Evolutionary conservation across 2,113 vertebrate genomes (phyloP).

Genomic region (Crypturellus undulatus): DNA sequence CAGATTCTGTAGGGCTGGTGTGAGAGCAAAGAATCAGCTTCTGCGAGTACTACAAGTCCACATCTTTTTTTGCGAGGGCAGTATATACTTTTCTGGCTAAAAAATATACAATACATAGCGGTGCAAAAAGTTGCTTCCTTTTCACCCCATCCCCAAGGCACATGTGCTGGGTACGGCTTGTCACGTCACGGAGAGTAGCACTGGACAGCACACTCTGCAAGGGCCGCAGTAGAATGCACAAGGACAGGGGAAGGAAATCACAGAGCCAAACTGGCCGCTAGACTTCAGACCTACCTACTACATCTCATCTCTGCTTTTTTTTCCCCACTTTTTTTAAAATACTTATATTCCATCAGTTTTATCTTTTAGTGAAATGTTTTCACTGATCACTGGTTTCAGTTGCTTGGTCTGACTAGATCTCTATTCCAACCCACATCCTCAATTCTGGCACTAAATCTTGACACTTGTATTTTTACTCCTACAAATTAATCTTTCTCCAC

Average conservation of each 20-base stretch:
- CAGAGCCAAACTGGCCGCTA: not conserved
- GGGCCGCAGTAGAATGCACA: not conserved
- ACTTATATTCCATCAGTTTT: constrained; percentile 21
- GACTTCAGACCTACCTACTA: not conserved
- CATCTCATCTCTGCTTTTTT: not conserved
- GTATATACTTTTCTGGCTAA: not conserved
- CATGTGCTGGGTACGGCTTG: not conserved
- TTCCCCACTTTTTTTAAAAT: not conserved
- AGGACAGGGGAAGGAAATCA: not conserved
- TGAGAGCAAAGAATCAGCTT: not conserved
- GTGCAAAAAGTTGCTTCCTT: not conserved
- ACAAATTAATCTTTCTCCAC: constrained; percentile 33
- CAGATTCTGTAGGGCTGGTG: not conserved
- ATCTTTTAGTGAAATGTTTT: not conserved
- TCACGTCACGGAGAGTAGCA: not conserved
- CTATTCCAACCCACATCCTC: not conserved
- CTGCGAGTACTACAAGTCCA: not conserved
- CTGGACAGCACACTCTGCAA: not conserved
- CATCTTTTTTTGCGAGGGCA: not conserved
- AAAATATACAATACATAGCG: not conserved
- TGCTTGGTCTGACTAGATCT: not conserved
- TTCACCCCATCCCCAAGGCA: constrained; percentile 17
- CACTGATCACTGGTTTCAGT: not conserved
- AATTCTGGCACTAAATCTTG: constrained; percentile 11
- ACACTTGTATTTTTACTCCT: not conserved